Percentiles rank a stretch among this genome's conserved stretches.
Conservation (phyloP, 2,797 vertebrate genomes). For the Tamandua tetradactyla region DNA sequence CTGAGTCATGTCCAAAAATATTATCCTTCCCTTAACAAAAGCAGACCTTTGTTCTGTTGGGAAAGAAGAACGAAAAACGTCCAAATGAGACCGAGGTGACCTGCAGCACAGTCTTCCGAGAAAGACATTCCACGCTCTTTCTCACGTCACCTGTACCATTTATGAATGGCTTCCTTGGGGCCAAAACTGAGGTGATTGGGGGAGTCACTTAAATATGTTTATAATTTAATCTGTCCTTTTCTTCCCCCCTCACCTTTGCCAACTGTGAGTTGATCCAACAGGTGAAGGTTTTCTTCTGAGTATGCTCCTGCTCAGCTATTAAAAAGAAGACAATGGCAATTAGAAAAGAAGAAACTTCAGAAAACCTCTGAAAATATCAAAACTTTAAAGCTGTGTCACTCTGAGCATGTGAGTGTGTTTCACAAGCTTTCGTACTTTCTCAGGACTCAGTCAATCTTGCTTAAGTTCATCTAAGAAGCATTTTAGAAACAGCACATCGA, state of each 20-base stretch:
- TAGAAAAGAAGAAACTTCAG: background rate
- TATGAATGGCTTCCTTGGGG: background rate
- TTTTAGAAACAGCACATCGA: background rate
- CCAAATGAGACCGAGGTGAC: background rate
- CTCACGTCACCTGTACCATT: background rate
- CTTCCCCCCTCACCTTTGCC: conserved; percentile 89
- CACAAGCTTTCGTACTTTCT: background rate
- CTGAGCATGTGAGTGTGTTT: rapidly evolving
- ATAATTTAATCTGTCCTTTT: background rate
- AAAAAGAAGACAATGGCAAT: background rate
- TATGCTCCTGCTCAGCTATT: conserved; percentile 94
- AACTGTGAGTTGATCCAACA: conserved; percentile 97
- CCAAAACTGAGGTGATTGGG: background rate
- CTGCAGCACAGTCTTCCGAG: background rate
- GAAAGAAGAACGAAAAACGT: background rate
- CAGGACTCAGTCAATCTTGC: background rate
- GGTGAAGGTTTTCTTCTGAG: conserved; percentile 97
- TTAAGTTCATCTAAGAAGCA: background rate
- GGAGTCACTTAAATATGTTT: background rate
- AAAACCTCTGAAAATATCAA: background rate
- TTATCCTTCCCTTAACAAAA: background rate
- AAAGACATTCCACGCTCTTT: background rate
- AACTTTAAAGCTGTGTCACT: background rate
- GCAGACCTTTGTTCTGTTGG: background rate
- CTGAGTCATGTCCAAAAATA: background rate